Evolutionary conservation across 2,888 invertebrate species (phyloP).

Genomic region (Cerastis rubricosa): DNA sequence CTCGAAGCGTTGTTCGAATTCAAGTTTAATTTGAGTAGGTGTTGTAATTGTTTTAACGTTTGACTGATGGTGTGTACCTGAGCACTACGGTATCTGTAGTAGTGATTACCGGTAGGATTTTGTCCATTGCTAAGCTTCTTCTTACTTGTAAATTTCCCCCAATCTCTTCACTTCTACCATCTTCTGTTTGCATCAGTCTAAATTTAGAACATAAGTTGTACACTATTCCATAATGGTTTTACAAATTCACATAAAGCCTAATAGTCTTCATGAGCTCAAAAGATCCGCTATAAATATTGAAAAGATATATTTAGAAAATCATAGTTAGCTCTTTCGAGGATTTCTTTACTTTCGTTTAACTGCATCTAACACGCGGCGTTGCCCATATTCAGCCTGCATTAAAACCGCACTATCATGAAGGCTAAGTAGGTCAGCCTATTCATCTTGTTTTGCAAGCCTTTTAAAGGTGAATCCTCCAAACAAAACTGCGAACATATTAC

Average conservation of each 20-base stretch:
- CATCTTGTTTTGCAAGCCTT: background rate
- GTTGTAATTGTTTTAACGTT: conserved; percentile 43
- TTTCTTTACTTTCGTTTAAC: background rate
- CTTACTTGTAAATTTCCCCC: background rate
- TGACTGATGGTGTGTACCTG: conserved; percentile 18
- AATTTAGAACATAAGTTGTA: background rate
- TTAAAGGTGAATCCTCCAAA: background rate
- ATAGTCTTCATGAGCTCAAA: background rate
- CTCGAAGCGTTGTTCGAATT: conserved; percentile 40
- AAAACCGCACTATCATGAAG: background rate
- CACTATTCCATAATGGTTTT: background rate
- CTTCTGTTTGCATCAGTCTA: background rate
- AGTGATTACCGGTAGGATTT: background rate
- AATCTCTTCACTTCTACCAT: background rate
- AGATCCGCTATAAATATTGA: background rate
- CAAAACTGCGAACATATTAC: conserved; percentile 10
- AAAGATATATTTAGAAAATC: background rate
- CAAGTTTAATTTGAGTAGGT: conserved; percentile 48
- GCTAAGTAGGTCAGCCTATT: conserved; percentile 22
- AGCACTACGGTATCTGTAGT: background rate
- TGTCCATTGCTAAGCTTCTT: background rate
- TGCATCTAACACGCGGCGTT: background rate
- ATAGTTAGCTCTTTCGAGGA: background rate
- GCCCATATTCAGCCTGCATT: background rate
- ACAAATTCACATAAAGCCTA: background rate